These are phyloP conservation scores for Atta colombica DNA, from an alignment of 1,140 invertebrate genomes.

Conservation along the genomic window DNA sequence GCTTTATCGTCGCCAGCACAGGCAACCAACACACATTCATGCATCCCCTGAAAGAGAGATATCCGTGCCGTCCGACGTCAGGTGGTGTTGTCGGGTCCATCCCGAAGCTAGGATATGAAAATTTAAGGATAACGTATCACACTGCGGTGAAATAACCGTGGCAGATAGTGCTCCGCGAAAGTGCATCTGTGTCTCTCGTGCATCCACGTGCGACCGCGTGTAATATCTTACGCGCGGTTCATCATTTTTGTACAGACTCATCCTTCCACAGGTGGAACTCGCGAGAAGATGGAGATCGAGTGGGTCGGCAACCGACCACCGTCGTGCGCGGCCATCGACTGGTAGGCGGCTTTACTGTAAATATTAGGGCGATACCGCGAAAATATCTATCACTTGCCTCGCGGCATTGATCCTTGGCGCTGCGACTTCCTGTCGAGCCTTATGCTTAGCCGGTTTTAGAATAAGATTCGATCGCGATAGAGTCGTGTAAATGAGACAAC, in stretches of 20 bases:
- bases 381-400: conserved; percentile 65
- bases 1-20: conserved; percentile 88
- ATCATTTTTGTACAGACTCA: conserved; percentile 81
- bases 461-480: background rate
- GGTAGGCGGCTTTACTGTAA: conserved; percentile 71
- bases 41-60: conserved; percentile 83
- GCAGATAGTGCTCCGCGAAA: conserved; percentile 41
- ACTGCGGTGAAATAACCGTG: conserved; percentile 28
- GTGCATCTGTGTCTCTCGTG: conserved; percentile 56
- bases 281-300: conserved; percentile 41
- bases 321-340: conserved; percentile 57
- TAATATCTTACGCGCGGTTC: conserved; percentile 42
- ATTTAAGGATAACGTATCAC: conserved; percentile 57
- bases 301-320: conserved; percentile 30
- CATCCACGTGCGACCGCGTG: conserved; percentile 28
- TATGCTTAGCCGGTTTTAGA: background rate
- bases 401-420: conserved; percentile 49
- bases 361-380: conserved; percentile 65
- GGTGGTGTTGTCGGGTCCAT: conserved; percentile 65
- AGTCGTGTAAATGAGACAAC: conserved; percentile 8
- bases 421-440: conserved; percentile 65
- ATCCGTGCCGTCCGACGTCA: conserved; percentile 69
- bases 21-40: conserved; percentile 86
- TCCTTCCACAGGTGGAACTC: conserved; percentile 63
- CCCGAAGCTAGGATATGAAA: conserved; percentile 70